A percentile compares a stretch with the other conserved stretches of the same genome.
These are phyloP conservation scores for Podarcis siculus DNA, from an alignment of 2,797 vertebrate genomes.

Conservation along the genomic window DNA sequence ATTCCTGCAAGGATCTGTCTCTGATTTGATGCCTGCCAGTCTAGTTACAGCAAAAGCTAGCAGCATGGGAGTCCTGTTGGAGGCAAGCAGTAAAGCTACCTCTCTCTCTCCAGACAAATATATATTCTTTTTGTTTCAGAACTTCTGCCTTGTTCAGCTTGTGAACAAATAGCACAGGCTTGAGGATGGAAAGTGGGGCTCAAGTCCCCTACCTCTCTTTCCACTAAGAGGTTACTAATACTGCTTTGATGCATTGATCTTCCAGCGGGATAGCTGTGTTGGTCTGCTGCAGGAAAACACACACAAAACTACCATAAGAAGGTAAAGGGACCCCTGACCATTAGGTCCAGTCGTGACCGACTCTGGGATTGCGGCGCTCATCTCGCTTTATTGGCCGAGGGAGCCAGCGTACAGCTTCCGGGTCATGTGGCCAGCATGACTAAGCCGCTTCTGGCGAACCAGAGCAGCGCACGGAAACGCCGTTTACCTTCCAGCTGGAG, in stretches of 20 bases:
- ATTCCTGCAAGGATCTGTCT: not conserved
- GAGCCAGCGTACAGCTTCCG: too few relatives aligned
- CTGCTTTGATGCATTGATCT: not conserved
- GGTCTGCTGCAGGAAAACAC: too few relatives aligned
- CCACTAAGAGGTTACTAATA: not conserved
- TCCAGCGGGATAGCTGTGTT: not conserved
- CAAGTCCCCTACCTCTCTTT: not conserved
- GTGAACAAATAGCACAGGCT: not conserved
- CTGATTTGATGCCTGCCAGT: constrained; percentile 27
- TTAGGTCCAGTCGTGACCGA: too few relatives aligned
- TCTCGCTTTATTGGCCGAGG: too few relatives aligned
- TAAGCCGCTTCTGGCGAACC: too few relatives aligned
- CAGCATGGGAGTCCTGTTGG: constrained; percentile 13
- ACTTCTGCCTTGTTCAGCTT: not conserved
- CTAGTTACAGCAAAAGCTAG: constrained; percentile 14
- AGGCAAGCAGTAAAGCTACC: not conserved
- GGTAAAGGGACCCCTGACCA: too few relatives aligned
- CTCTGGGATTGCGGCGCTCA: too few relatives aligned
- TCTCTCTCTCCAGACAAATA: constrained; percentile 13
- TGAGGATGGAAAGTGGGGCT: not conserved
- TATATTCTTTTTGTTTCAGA: constrained; percentile 8
- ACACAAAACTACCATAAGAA: too few relatives aligned
- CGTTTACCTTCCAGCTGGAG: too few relatives aligned
- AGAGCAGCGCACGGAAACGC: too few relatives aligned
- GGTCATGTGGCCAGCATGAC: too few relatives aligned